Base-by-base conservation (phyloP, 2,113 vertebrate species). In the Tragelaphus scriptus region DNA sequence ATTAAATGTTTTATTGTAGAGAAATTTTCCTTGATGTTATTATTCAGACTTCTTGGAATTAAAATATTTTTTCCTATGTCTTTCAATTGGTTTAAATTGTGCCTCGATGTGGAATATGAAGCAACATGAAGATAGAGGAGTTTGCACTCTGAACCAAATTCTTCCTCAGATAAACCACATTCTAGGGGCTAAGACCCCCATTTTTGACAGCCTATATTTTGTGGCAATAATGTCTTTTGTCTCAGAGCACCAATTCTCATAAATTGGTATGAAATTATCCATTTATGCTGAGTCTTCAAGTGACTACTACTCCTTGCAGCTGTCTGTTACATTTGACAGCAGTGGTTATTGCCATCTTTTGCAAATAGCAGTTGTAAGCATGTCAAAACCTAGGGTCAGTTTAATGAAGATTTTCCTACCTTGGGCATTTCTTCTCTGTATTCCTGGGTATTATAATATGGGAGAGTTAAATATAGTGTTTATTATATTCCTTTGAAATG, bases 211-310 rank as follows among this genome's bases (percentile, higher is more conserved):
- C n/a, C 49, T 85, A 6, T 58, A 7, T 30, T 90, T 94, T 95
- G 53, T 91, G 84, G 36, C 85, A 96, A 79, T 96, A 88, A 58
- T 6, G 17, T 85, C 23, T 71, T 21, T 44, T 75, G 92, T 17
- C 92, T 94, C 88, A 94, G 88, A 91, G 85, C 88, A 97, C 71
- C 90, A 94, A 21, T 95, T 92, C 82, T 97, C 56, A 97, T 96
- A 94, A 96, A 80, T 32, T 47, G 28, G 3, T 80, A 58, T 80
- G 36, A 97, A 84, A 81, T 71, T 36, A 80, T 85, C 53, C n/a
- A 90, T 80, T 58, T 4, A 25, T 13, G 1, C 15, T 44, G 82
- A 75, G 51, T 71, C 75, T 95, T 95, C 28, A 21, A 56, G 28
- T 61, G 68, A 14, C 47, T 47, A 95, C 16, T 28, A 26, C 47